Percentiles rank a stretch among this genome's conserved stretches.
Evolutionary conservation across 2,888 invertebrate genomes (phyloP).

Genomic region (Omphaloscelis lunosa): DNA sequence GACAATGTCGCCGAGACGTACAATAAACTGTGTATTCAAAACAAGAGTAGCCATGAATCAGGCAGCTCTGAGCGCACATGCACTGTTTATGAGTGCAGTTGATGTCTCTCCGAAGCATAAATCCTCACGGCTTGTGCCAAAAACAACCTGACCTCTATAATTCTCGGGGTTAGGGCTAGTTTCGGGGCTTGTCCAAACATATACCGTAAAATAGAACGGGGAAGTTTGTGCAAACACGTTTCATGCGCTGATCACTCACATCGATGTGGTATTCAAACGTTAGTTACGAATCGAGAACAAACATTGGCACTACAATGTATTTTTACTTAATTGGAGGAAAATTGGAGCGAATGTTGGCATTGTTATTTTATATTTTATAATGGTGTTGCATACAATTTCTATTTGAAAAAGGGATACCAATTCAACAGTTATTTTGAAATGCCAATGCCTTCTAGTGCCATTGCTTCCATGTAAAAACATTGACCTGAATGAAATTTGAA

Average conservation of each 20-base stretch:
- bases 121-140: conserved; percentile 83
- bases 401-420: conserved; percentile 4
- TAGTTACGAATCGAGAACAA: conserved; percentile 57
- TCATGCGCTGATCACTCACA: conserved; percentile 73
- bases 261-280: conserved; percentile 68
- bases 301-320: conserved; percentile 43
- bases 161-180: conserved; percentile 74
- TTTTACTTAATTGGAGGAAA: conserved; percentile 42
- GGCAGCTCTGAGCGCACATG: conserved; percentile 77
- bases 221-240: conserved; percentile 76
- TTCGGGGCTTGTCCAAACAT: conserved; percentile 75
- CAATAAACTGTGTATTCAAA: conserved; percentile 81
- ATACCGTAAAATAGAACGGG: conserved; percentile 72
- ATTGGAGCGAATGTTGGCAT: conserved; percentile 18
- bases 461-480: neutral
- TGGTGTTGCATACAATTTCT: conserved; percentile 5
- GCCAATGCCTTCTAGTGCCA: too few species aligned
- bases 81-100: conserved; percentile 88
- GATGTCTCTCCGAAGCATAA: conserved; percentile 84
- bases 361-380: conserved; percentile 20
- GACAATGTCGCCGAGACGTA: conserved; percentile 70
- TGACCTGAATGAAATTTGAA: conserved; percentile 13
- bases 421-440: neutral
- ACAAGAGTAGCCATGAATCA: conserved; percentile 81
- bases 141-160: conserved; percentile 80